Percentiles rank a stretch among this genome's conserved stretches.
These are phyloP conservation scores for Paragorgia papillata DNA, from an alignment of 92 coral and sea anemone genomes.

Conservation along the genomic window DNA sequence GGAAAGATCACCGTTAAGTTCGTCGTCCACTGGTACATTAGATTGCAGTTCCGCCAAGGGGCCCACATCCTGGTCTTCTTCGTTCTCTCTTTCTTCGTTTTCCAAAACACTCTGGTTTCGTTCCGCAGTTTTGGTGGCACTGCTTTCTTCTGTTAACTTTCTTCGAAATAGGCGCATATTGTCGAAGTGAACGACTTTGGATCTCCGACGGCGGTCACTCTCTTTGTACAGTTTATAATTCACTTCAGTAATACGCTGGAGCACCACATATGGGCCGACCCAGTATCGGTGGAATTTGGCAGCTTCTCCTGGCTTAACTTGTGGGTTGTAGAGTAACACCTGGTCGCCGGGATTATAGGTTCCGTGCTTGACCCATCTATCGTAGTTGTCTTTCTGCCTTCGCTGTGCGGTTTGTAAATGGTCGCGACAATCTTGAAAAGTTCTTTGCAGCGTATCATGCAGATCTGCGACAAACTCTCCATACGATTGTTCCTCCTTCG, in stretches of 20 bases:
- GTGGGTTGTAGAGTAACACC: conserved; percentile 56
- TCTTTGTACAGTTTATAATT: conserved; percentile 1
- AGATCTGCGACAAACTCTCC: conserved; percentile 45
- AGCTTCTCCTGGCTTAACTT: conserved; percentile 52
- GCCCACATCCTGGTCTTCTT: too few relatives aligned
- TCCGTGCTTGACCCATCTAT: conserved; percentile 53
- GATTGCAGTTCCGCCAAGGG: too few relatives aligned
- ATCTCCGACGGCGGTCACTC: background rate
- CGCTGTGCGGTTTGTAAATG: conserved; percentile 60
- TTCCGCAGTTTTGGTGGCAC: too few relatives aligned
- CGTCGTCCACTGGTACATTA: too few relatives aligned
- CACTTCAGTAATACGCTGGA: conserved; percentile 46
- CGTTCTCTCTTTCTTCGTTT: too few relatives aligned
- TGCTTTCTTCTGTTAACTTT: background rate
- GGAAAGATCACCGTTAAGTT: too few relatives aligned
- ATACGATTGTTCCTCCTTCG: conserved; percentile 34
- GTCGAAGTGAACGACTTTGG: conserved; percentile 20
- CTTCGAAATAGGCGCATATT: conserved; percentile 3
- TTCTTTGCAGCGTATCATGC: conserved; percentile 22
- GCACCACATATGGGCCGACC: conserved; percentile 52
- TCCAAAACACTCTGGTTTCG: too few relatives aligned
- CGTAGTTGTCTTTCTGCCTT: conserved; percentile 62
- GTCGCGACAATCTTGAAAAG: conserved; percentile 52
- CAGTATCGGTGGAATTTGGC: conserved; percentile 58
- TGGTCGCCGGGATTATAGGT: conserved; percentile 53